Percentiles rank a stretch among this genome's conserved stretches.
Conservation (phyloP, 2,113 vertebrate species). For the Microtus ochrogaster region DNA sequence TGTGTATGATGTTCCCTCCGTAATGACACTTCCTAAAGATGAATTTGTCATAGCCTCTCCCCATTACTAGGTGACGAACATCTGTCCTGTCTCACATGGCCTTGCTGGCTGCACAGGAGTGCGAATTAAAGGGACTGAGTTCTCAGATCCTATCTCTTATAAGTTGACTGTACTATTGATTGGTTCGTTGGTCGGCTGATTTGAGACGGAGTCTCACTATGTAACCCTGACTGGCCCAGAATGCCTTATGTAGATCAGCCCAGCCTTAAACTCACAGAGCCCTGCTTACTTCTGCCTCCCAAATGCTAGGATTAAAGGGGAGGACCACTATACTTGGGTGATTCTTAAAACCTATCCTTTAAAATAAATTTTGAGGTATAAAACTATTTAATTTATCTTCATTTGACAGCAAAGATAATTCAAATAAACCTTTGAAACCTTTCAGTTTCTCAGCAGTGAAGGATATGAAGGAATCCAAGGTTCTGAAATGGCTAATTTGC, state of each 20-base stretch:
- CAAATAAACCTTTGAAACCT: background rate
- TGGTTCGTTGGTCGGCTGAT: background rate
- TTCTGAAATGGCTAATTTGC: background rate
- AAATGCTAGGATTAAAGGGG: background rate
- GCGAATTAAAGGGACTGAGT: background rate
- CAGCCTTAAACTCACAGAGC: background rate
- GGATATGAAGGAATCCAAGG: background rate
- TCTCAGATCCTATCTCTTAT: background rate
- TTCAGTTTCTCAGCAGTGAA: background rate
- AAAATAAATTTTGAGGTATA: background rate
- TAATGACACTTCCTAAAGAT: background rate
- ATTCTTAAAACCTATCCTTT: background rate
- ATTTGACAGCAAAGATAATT: background rate
- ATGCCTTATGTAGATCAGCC: background rate
- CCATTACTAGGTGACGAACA: background rate
- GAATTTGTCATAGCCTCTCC: background rate
- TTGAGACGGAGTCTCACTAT: background rate
- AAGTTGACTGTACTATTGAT: background rate
- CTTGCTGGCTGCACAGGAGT: background rate
- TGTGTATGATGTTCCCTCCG: background rate
- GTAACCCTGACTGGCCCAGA: background rate
- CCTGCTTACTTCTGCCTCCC: background rate
- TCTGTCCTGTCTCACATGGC: background rate
- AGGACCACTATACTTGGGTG: background rate
- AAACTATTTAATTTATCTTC: background rate